phyloP scores from a whole-genome alignment of 2,888 invertebrate species.

The Gisinianus flammeolus region DNA sequence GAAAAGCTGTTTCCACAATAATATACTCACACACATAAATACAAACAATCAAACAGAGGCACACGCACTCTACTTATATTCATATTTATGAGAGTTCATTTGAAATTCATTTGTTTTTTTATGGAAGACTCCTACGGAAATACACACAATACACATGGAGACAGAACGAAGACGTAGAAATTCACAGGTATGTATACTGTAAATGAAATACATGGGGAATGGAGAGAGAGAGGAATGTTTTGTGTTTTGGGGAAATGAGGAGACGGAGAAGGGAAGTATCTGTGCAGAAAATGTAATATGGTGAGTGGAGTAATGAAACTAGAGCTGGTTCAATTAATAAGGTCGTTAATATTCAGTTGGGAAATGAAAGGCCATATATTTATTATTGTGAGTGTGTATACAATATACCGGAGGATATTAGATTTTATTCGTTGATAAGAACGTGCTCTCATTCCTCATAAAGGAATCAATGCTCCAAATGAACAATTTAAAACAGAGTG shows the following conservation, averaged over 20 bases:
- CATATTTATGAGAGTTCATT: too few relatives aligned
- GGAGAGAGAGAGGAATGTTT: not conserved
- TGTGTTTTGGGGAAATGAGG: not conserved
- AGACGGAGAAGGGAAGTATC: not conserved
- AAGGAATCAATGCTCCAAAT: not conserved
- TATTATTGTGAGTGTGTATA: constrained; percentile 14
- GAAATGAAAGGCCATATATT: constrained; percentile 14
- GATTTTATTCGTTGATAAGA: constrained; percentile 21
- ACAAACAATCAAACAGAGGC: too few relatives aligned
- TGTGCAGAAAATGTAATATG: not conserved
- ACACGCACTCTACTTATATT: too few relatives aligned
- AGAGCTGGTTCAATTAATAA: constrained; percentile 21
- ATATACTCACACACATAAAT: too few relatives aligned
- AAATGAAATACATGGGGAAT: not conserved
- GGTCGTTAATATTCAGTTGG: constrained; percentile 23
- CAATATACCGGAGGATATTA: constrained; percentile 5
- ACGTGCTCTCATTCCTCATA: constrained; percentile 18
- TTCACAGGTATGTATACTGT: not conserved
- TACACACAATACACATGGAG: too few relatives aligned
- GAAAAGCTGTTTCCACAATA: too few relatives aligned
- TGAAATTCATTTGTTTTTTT: too few relatives aligned
- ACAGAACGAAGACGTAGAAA: too few relatives aligned
- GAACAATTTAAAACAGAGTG: not conserved
- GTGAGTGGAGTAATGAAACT: constrained; percentile 10
- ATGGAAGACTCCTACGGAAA: too few relatives aligned